Conservation (phyloP, 2,888 invertebrate genomes). For the Dolichopus griseipennis region DNA sequence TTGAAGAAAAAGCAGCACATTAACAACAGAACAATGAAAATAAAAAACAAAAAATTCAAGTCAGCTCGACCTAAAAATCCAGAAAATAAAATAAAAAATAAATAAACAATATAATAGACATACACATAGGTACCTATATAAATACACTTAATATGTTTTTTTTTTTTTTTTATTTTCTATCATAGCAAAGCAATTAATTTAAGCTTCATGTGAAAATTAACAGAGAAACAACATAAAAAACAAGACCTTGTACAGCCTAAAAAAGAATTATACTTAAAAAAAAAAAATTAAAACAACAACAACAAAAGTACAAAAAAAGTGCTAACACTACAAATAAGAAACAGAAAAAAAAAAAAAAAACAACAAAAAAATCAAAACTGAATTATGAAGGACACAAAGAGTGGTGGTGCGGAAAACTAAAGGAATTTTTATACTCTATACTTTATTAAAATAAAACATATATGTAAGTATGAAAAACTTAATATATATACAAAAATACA, state of each 20-base stretch:
- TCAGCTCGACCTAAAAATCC: neutral
- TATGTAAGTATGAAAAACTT: too few relatives aligned
- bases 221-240: neutral
- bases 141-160: neutral
- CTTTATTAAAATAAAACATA: too few relatives aligned
- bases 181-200: conserved; percentile 1
- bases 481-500: too few relatives aligned
- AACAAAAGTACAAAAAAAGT: neutral
- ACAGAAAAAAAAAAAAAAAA: neutral
- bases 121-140: too few relatives aligned
- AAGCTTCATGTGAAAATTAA: conserved; percentile 6
- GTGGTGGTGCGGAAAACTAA: neutral
- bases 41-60: conserved; percentile 2
- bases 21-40: neutral
- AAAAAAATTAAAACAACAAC: neutral
- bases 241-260: conserved; percentile 2
- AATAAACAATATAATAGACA: neutral
- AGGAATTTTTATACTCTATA: neutral
- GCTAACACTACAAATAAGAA: too few relatives aligned
- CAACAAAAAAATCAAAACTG: too few relatives aligned
- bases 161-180: neutral
- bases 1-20: neutral
- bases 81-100: neutral
- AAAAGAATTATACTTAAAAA: neutral
- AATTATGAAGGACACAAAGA: conserved; percentile 2